Evolutionary conservation across 2,888 invertebrate genomes (phyloP), one percentile per base, ranked within the genome.

Genomic region (Cataglyphis albicans): DNA sequence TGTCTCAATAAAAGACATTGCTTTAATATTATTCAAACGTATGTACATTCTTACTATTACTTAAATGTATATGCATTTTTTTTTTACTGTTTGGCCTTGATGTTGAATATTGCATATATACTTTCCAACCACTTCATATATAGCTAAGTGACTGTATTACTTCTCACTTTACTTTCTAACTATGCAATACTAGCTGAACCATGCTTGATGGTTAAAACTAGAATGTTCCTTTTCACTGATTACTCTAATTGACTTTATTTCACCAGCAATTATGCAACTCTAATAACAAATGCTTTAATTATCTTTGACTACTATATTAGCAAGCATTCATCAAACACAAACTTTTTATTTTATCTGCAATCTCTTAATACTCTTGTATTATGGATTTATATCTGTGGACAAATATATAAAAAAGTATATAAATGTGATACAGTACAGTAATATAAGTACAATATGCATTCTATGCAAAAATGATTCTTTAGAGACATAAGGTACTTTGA

Each of bases 91-190:
- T 65, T 59, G 21, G 68, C 59, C 78, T 78, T 78, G 32, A 68
- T 35, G 68, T 78, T 44, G 7, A 7, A 68, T 68, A 35, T 78
- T 70, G 38, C 52, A 61, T 48, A 81, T 82, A 55, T 63, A 87
- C 87, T 89, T 87, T 87, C 75, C 80, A 86, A 83, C 67, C 83
- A 81, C 82, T 83, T 44, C 38, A 81, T 81, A 81, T 81, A 74
- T 68, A 41, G 52, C 67, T 78, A 84, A 83, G 81, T 76, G 61
- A 85, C 70, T 87, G 84, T 85, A 44, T 80, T 70, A 48, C 18
- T 86, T 86, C 76, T 76, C 85, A 86, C 89, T 89, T 89, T 84
- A 89, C 89, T 89, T 89, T 89, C 89, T 89, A 89, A 73, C 78
- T 82, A 73, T 63, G 32, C 48, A 68, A 55, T 64, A 81, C 67